A percentile compares a stretch with the other conserved stretches of the same genome.
phyloP scores from a whole-genome alignment of 2,113 vertebrate species.

The Felis chaus region DNA sequence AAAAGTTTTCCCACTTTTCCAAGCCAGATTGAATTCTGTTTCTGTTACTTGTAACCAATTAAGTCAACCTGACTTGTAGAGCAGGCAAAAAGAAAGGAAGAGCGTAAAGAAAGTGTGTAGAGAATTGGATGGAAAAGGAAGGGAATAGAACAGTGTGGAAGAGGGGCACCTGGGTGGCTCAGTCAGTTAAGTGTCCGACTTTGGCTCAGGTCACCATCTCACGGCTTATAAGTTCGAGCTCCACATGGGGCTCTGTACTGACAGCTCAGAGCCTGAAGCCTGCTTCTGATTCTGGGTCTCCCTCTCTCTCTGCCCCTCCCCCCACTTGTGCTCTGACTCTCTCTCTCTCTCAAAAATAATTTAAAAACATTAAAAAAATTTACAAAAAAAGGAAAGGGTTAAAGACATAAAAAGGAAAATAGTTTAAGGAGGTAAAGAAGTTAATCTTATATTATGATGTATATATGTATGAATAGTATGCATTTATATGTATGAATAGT shows the following conservation, averaged over 20 bases:
- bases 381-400: neutral
- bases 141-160: too few relatives aligned
- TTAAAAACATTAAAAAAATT: too few relatives aligned
- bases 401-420: neutral
- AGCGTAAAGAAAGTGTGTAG: neutral
- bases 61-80: neutral
- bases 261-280: too few relatives aligned
- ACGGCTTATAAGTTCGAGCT: too few relatives aligned
- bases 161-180: too few relatives aligned
- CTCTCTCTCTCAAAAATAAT: too few relatives aligned
- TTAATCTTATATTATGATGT: neutral
- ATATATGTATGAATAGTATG: neutral
- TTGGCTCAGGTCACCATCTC: too few relatives aligned
- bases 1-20: neutral
- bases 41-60: neutral
- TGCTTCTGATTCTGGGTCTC: too few relatives aligned
- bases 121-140: neutral
- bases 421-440: neutral
- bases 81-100: neutral
- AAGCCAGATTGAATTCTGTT: neutral
- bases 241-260: too few relatives aligned
- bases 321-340: too few relatives aligned
- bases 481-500: neutral
- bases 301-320: too few relatives aligned
- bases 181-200: too few relatives aligned